Evolutionary conservation across 2,888 invertebrate species (phyloP).

Genomic region (Dione vanillae): DNA sequence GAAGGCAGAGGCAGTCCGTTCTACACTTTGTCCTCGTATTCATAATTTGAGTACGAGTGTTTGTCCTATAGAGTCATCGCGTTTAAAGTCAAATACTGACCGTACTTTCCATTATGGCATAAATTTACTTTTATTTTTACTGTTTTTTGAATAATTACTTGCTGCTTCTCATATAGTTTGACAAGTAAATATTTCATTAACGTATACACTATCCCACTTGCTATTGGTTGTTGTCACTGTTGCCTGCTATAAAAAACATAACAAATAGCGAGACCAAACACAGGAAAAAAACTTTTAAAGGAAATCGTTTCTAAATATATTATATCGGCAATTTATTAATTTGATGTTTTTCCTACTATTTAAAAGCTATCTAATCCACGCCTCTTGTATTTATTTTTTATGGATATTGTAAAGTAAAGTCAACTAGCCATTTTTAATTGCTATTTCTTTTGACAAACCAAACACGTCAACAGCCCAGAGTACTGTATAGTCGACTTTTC

Average conservation of each 20-base stretch:
- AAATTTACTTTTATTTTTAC: too few relatives aligned
- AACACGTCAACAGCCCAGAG: constrained; percentile 19
- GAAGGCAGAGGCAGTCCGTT: too few relatives aligned
- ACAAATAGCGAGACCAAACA: background rate
- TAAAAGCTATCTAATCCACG: background rate
- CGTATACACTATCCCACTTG: background rate
- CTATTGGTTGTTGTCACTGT: background rate
- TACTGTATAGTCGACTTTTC: constrained; percentile 11
- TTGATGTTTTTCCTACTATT: constrained; percentile 5
- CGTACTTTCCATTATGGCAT: too few relatives aligned
- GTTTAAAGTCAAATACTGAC: too few relatives aligned
- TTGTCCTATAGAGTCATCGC: too few relatives aligned
- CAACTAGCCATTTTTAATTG: constrained; percentile 25
- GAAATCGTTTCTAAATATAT: background rate
- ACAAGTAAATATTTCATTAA: background rate
- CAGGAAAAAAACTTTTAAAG: too few relatives aligned
- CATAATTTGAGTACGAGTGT: too few relatives aligned
- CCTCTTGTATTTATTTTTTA: background rate
- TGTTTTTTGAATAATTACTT: too few relatives aligned
- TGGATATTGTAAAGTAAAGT: constrained; percentile 5
- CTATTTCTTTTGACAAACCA: constrained; percentile 25
- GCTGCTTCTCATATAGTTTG: too few relatives aligned
- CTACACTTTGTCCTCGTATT: too few relatives aligned
- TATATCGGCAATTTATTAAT: background rate
- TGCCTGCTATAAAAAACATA: background rate